Conservation (phyloP, 2,113 vertebrate species). For the Athene cunicularia region DNA sequence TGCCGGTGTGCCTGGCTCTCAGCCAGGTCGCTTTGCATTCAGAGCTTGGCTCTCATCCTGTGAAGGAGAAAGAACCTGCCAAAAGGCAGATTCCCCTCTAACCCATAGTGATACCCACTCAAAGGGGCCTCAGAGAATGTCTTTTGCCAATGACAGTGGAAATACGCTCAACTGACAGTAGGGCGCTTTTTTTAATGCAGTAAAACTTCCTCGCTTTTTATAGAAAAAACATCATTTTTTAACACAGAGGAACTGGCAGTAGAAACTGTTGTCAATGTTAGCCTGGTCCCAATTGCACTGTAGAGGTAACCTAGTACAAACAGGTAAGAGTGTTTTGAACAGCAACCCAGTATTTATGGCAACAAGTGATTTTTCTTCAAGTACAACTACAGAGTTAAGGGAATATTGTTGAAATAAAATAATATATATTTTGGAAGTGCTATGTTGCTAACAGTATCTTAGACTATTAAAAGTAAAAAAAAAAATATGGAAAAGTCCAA, state of each 20-base stretch:
- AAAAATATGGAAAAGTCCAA: not conserved
- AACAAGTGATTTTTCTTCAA: not conserved
- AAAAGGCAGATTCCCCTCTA: not conserved
- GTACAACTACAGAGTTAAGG: conserved; percentile 4
- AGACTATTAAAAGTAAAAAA: conserved; percentile 29
- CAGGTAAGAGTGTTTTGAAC: not conserved
- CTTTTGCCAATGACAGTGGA: not conserved
- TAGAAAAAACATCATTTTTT: not conserved
- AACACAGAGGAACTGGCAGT: not conserved
- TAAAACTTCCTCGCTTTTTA: not conserved
- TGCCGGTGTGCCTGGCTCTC: not conserved
- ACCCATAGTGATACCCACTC: not conserved
- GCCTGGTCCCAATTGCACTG: not conserved
- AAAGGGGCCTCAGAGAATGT: not conserved
- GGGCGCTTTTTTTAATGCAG: not conserved
- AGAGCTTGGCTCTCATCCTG: not conserved
- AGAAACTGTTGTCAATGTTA: not conserved
- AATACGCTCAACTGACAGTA: not conserved
- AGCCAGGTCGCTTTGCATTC: not conserved
- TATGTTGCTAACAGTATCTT: conserved; percentile 11
- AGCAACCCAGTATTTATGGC: conserved; percentile 35
- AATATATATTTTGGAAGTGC: conserved; percentile 57
- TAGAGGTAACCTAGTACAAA: not conserved
- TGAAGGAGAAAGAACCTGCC: not conserved
- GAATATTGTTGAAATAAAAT: conserved; percentile 30